These are phyloP conservation scores for Uloborus plumipes DNA, from an alignment of 2,888 invertebrate species.

Conservation along the genomic window DNA sequence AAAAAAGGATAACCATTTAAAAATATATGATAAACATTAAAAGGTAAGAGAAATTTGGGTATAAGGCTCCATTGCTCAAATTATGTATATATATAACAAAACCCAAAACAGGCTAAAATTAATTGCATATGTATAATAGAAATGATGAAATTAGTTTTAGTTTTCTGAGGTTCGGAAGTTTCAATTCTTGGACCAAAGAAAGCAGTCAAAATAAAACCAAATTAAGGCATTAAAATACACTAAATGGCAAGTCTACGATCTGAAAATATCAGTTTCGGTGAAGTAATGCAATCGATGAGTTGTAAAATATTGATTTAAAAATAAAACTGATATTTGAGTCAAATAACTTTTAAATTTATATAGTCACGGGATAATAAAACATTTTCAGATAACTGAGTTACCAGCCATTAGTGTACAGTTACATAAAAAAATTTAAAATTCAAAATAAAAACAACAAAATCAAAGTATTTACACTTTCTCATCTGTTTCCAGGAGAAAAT, in stretches of 20 bases:
- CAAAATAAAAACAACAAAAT: too few relatives aligned
- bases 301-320: too few relatives aligned
- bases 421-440: background rate
- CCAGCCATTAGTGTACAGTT: slow-evolving; percentile 6
- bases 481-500: too few relatives aligned
- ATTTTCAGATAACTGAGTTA: slow-evolving; percentile 7
- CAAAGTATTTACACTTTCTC: too few relatives aligned
- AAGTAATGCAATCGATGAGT: too few relatives aligned
- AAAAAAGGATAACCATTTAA: too few relatives aligned
- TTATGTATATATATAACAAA: background rate
- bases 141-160: slow-evolving; percentile 13
- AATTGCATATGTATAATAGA: slow-evolving; percentile 19
- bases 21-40: too few relatives aligned
- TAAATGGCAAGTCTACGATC: slow-evolving; percentile 26
- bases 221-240: slow-evolving; percentile 26
- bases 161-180: slow-evolving; percentile 38
- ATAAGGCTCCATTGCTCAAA: background rate
- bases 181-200: slow-evolving; percentile 35
- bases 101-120: slow-evolving; percentile 2
- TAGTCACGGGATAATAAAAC: background rate
- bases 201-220: slow-evolving; percentile 40
- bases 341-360: background rate
- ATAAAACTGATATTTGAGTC: slow-evolving; percentile 19
- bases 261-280: slow-evolving; percentile 16
- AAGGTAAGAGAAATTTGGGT: too few relatives aligned